Conservation (phyloP, 2,113 vertebrate species). For the Lepus americanus region DNA sequence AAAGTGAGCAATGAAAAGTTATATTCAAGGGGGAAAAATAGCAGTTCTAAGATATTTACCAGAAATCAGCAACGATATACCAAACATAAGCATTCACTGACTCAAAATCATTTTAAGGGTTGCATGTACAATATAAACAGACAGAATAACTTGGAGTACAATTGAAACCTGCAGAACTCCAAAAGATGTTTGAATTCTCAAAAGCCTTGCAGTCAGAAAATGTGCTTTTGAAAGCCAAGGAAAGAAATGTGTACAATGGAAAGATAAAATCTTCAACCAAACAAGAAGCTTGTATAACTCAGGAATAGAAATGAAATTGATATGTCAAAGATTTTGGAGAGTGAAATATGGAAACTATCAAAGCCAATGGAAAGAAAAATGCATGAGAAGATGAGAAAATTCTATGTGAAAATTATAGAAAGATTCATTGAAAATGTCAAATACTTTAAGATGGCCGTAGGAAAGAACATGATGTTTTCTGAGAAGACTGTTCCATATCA, state of each 20-base stretch:
- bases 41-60: slow-evolving; percentile 52
- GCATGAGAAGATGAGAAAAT: slow-evolving; percentile 73
- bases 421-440: slow-evolving; percentile 68
- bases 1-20: not conserved
- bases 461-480: not conserved
- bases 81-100: not conserved
- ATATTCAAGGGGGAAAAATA: slow-evolving; percentile 45
- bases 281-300: slow-evolving; percentile 10
- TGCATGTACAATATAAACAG: not conserved
- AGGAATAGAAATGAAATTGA: slow-evolving; percentile 75
- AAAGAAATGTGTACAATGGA: slow-evolving; percentile 47
- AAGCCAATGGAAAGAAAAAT: slow-evolving; percentile 32
- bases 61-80: slow-evolving; percentile 25
- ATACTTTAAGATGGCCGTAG: slow-evolving; percentile 21
- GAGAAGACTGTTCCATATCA: not conserved
- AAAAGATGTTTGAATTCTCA: slow-evolving; percentile 65
- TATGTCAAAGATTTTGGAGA: slow-evolving; percentile 66
- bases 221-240: slow-evolving; percentile 1
- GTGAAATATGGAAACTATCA: slow-evolving; percentile 74
- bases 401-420: not conserved
- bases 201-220: slow-evolving; percentile 31
- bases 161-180: not conserved
- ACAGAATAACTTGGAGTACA: not conserved
- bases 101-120: slow-evolving; percentile 48
- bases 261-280: slow-evolving; percentile 67